Evolutionary conservation across 2,888 invertebrate species (phyloP).

Genomic region (Polydrusus pterygomalis): DNA sequence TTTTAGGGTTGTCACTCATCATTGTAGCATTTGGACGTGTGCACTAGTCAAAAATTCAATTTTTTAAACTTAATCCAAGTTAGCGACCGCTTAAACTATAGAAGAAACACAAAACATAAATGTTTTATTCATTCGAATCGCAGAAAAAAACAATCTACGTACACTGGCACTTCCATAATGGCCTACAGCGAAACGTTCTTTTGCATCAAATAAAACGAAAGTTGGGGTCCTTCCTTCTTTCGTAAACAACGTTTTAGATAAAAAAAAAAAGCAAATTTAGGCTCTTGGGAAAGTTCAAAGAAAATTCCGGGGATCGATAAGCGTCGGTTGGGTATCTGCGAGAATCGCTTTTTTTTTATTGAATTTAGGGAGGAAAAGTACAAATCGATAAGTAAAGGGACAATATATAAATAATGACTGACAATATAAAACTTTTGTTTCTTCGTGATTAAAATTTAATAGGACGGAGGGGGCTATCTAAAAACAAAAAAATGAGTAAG

Average conservation of each 20-base stretch:
- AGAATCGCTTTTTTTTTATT: constrained; percentile 8
- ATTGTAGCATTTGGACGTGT: too few relatives aligned
- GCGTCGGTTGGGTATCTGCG: not conserved
- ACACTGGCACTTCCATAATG: constrained; percentile 7
- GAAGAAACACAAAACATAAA: not conserved
- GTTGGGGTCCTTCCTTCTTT: constrained; percentile 22
- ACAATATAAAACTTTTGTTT: too few relatives aligned
- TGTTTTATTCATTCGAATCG: constrained; percentile 7
- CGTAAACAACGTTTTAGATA: constrained; percentile 46
- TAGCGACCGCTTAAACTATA: not conserved
- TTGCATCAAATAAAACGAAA: constrained; percentile 38
- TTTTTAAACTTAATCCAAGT: too few relatives aligned
- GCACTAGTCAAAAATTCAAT: too few relatives aligned
- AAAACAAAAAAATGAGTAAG: too few relatives aligned
- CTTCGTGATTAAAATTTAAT: too few relatives aligned
- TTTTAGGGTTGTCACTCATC: too few relatives aligned
- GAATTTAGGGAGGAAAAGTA: not conserved
- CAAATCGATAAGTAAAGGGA: not conserved
- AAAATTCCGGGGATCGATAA: constrained; percentile 35
- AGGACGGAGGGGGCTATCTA: too few relatives aligned
- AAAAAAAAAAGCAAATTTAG: constrained; percentile 47
- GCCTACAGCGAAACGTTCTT: constrained; percentile 24
- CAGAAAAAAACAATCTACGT: constrained; percentile 3
- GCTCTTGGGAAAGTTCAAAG: constrained; percentile 36
- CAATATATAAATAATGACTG: too few relatives aligned